phyloP scores from a whole-genome alignment of 2,797 vertebrate genomes.

The Cercopithecus mitis region DNA sequence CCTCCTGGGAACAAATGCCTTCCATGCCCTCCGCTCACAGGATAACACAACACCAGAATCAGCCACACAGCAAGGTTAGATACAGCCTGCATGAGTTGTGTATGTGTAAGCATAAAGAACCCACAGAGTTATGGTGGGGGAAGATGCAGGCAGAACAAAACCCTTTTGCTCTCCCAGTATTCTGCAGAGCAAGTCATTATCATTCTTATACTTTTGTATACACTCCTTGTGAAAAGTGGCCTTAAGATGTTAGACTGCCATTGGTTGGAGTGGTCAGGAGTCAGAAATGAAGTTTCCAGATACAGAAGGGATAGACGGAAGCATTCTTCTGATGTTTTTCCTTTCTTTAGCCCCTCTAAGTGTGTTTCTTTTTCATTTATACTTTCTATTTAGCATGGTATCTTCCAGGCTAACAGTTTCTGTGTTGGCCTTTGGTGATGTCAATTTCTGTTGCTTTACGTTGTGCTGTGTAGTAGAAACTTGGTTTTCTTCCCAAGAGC shows the following conservation, averaged over 20 bases:
- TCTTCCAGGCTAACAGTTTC: not conserved
- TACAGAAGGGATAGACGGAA: not conserved
- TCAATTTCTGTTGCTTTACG: not conserved
- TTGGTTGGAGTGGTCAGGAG: not conserved
- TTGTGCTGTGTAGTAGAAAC: not conserved
- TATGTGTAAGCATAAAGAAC: not conserved
- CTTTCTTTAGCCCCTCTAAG: not conserved
- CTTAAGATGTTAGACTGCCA: not conserved
- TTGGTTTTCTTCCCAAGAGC: not conserved
- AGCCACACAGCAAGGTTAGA: not conserved
- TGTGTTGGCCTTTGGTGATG: not conserved
- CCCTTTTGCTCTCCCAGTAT: not conserved
- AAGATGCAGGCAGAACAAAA: not conserved
- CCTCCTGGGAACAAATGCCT: not conserved
- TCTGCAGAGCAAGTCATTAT: not conserved
- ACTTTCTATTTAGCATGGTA: not conserved
- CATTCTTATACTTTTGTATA: not conserved
- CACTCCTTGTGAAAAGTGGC: not conserved
- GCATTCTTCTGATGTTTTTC: not conserved
- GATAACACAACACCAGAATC: not conserved
- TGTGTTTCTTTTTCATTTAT: not conserved
- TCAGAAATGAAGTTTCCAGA: not conserved
- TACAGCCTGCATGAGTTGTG: too few species aligned
- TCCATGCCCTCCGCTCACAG: not conserved
- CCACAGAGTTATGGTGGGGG: not conserved